Percentiles rank a stretch among this genome's conserved stretches.
Evolutionary conservation across 2,888 invertebrate genomes (phyloP).

Genomic region (Crioceris asparagi): DNA sequence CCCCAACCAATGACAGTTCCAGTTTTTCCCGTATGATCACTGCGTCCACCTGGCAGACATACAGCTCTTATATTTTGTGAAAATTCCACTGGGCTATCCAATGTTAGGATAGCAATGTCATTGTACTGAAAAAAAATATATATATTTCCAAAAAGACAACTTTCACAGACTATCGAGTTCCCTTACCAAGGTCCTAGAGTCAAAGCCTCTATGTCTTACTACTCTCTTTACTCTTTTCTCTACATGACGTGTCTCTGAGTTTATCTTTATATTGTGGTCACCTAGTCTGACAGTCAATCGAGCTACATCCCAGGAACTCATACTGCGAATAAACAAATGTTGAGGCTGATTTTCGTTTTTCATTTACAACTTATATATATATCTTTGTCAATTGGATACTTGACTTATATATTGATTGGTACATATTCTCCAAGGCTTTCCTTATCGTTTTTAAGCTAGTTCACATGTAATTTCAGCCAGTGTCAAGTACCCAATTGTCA

Average conservation of each 20-base stretch:
- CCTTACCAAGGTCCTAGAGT: slow-evolving; percentile 65
- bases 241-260: slow-evolving; percentile 62
- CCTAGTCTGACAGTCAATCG: slow-evolving; percentile 70
- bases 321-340: slow-evolving; percentile 52
- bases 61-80: slow-evolving; percentile 63
- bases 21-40: slow-evolving; percentile 54
- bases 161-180: not conserved
- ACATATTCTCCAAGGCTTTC: no score
- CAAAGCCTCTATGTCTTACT: slow-evolving; percentile 76
- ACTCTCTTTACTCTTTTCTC: slow-evolving; percentile 72
- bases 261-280: slow-evolving; percentile 71
- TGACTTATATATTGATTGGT: no score
- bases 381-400: no score
- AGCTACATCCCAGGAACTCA: slow-evolving; percentile 83
- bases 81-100: slow-evolving; percentile 66
- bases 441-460: no score
- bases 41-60: slow-evolving; percentile 52
- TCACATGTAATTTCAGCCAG: no score
- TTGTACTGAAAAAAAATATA: slow-evolving; percentile 52
- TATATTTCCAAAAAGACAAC: slow-evolving; percentile 1
- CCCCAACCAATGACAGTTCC: slow-evolving; percentile 87
- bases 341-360: no score
- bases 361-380: no score
- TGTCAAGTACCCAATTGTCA: no score
- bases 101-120: slow-evolving; percentile 69